Evolutionary conservation across 2,113 vertebrate species (phyloP).

Genomic region (Felis chaus): DNA sequence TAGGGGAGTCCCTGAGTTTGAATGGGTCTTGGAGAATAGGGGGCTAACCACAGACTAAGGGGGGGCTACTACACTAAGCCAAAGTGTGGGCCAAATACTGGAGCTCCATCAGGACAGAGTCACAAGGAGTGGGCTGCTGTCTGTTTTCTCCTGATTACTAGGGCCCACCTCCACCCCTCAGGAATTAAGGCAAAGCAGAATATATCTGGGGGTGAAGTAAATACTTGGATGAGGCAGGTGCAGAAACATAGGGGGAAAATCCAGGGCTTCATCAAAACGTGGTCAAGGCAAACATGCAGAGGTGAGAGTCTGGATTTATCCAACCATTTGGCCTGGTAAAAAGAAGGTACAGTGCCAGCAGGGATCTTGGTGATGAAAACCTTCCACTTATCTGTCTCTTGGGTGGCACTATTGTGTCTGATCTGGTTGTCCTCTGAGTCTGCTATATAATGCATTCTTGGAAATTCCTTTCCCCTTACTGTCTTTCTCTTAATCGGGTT

Average conservation of each 20-base stretch:
- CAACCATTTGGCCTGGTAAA: background rate
- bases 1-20: background rate
- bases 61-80: background rate
- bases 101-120: background rate
- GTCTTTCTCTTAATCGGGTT: background rate
- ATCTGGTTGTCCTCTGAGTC: background rate
- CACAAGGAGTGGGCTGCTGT: background rate
- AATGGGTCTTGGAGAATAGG: background rate
- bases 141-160: background rate
- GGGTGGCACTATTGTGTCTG: background rate
- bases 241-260: background rate
- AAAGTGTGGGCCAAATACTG: background rate
- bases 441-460: background rate
- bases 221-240: background rate
- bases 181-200: background rate
- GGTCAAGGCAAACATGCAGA: background rate
- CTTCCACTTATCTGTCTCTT: background rate
- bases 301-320: background rate
- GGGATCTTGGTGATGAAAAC: background rate
- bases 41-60: background rate
- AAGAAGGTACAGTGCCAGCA: background rate
- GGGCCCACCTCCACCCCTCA: background rate
- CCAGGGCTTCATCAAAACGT: background rate
- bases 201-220: background rate
- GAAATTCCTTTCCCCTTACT: background rate